Evolutionary conservation across 2,797 vertebrate species (phyloP), one percentile per base, ranked within the genome.

Genomic region (Discoglossus pictus): DNA sequence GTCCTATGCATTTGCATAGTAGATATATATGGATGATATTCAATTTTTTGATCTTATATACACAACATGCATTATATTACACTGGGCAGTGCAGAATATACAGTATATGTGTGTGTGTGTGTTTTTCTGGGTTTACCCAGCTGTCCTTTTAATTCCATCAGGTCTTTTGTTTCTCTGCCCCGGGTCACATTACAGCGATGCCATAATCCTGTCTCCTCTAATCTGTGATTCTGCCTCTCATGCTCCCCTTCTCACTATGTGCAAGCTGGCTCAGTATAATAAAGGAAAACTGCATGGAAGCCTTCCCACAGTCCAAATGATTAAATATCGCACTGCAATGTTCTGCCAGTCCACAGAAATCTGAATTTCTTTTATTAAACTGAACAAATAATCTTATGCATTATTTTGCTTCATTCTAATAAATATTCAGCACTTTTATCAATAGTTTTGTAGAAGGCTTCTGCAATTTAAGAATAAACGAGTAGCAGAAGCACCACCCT

Each of bases 181-280:
- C 17, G 8, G 46, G 68, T 58, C 61, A 56, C 51, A 59, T 52
- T 58, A 58, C 54, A 56, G 16, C 35, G 2, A 40, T 56, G 44
- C 53, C 34, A 18, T 55, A 21, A 61, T 61, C 36, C 51, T 66
- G 51, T 67, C 59, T 43, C 2, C 10, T 68, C 64, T 48, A 16
- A 40, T 66, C 40, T 27, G 13, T 2, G 1, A 4, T 53, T 10
- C 39, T 66, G 61, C 62, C 55, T 65, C 55, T 66, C 63, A 36
- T n/a, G 7, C 27, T 35, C 42, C 46, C 23, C 6, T 39, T 54
- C 50, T 62, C 15, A 18, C 16, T 6, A 9, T 18, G 3, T 23
- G 15, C 55, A 61, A 44, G 55, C 47, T 53, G 47, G 16, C 36
- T 20, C 10, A 11, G n/a, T 17, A 40, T 7, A 23, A 51, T 23